These are phyloP conservation scores for Dasysyrphus tricinctus DNA, from an alignment of 2,888 invertebrate genomes.

Conservation along the genomic window DNA sequence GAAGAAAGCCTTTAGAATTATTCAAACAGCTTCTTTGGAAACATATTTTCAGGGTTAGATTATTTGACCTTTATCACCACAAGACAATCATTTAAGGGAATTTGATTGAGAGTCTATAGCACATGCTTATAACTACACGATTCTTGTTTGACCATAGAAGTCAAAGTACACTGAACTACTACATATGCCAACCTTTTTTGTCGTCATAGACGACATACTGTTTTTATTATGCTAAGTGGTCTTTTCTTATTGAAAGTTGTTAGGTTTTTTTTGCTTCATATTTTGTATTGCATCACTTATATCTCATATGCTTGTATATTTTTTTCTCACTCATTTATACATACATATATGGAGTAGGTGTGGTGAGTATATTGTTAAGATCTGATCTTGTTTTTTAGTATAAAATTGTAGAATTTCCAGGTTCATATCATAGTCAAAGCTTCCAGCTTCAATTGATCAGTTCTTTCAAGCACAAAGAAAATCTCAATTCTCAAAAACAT, in stretches of 20 bases:
- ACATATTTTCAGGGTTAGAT: too few species aligned
- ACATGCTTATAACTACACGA: not conserved
- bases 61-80: not conserved
- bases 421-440: slow-evolving; percentile 45
- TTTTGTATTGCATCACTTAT: slow-evolving; percentile 19
- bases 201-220: slow-evolving; percentile 1
- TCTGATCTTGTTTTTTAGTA: slow-evolving; percentile 20
- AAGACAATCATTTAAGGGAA: slow-evolving; percentile 10
- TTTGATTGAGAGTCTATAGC: not conserved
- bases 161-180: slow-evolving; percentile 20
- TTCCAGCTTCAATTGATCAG: slow-evolving; percentile 41
- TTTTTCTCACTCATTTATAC: slow-evolving; percentile 12
- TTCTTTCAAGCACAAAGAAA: slow-evolving; percentile 42
- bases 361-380: slow-evolving; percentile 19
- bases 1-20: too few species aligned
- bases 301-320: slow-evolving; percentile 22
- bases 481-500: slow-evolving; percentile 27
- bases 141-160: not conserved
- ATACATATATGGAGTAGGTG: slow-evolving; percentile 9
- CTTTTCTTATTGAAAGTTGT: slow-evolving; percentile 37
- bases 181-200: slow-evolving; percentile 6
- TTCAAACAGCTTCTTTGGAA: too few species aligned
- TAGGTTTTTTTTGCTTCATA: not conserved
- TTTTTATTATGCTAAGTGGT: slow-evolving; percentile 7
- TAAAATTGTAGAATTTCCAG: slow-evolving; percentile 42